Conservation (phyloP, 2,888 invertebrate species). For the Hirtodrosophila alboralis region DNA sequence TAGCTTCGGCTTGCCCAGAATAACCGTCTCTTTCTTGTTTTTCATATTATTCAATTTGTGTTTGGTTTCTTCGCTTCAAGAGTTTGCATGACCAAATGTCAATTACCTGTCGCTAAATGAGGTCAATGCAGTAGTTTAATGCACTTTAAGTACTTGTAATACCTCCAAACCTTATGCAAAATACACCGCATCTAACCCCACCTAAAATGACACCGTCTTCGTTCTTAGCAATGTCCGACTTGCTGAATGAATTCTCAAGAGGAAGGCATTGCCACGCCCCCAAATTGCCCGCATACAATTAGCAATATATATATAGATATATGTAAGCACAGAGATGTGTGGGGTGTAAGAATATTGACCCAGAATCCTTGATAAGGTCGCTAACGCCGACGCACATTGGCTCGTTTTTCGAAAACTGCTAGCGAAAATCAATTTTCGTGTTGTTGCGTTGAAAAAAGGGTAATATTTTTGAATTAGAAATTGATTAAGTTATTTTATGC, state of each 20-base stretch:
- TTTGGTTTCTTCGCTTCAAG: slow-evolving; percentile 1
- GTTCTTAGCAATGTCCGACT: slow-evolving; percentile 19
- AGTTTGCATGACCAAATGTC: slow-evolving; percentile 24
- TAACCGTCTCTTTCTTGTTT: too few species aligned
- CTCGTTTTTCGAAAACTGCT: too few species aligned
- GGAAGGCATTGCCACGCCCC: slow-evolving; percentile 31
- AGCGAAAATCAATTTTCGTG: too few species aligned
- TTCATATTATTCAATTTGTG: not conserved
- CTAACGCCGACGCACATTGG: slow-evolving; percentile 45
- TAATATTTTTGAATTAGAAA: too few species aligned
- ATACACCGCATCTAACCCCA: not conserved
- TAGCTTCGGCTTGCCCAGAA: too few species aligned
- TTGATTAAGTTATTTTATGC: too few species aligned
- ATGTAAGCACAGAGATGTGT: slow-evolving; percentile 19
- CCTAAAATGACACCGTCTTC: slow-evolving; percentile 4
- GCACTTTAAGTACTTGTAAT: slow-evolving; percentile 49
- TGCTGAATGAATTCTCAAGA: slow-evolving; percentile 47
- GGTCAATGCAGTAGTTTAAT: slow-evolving; percentile 82
- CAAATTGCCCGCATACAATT: slow-evolving; percentile 29
- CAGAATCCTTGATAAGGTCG: slow-evolving; percentile 76
- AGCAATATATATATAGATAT: slow-evolving; percentile 11
- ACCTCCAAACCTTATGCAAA: slow-evolving; percentile 18
- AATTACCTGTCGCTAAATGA: slow-evolving; percentile 55
- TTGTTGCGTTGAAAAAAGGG: too few species aligned
- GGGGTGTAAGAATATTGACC: slow-evolving; percentile 70